Base-by-base conservation (phyloP, 2,797 vertebrate species). In the Myripristis murdjan region DNA sequence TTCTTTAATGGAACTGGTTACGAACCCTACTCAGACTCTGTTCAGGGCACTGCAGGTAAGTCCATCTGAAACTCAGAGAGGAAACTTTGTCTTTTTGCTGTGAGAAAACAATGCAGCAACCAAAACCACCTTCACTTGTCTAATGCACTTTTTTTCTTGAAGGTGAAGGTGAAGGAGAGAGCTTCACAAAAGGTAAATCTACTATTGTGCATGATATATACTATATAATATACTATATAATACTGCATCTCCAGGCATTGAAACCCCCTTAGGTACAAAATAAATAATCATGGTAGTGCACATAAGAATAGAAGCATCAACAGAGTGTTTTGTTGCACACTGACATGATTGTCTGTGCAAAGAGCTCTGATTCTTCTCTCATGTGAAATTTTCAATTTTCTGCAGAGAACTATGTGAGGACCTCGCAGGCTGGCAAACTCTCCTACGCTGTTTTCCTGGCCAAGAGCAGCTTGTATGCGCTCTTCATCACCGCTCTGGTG, bases 381-480 rank as follows among this genome's bases (percentile, higher is more conserved):
- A 46, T 56, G 1, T 46, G 0, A 55, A 55, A 39, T 31, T 65
- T 9, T 78, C 1, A 11, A 33, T 60, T 44, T n/a, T 78, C 31
- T 78, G 12, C 83, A 95, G 94, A 77, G 2, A 1, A 11, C 1
- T 86, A 82, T 18, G 0, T 89, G 31, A 84, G 0, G 35, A 11
- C 49, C 33, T 59, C 68, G 0, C 68, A 80, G 5, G 23, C 0
- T 0, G 84, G 82, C 54, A 93, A 88, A 71, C 47, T 94, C 57
- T 82, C 83, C 47, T 95, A 95, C 49, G 0, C 0, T 0, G 14
- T 90, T 5, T 68, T 94, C 2, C 87, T 94, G 28, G 0, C 35
- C 44, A 95, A 95, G 91, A 90, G 93, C 83, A n/a, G 49, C 54
- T 4, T 92, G 43, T 95, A 94, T 4, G 93, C 90, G 12, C 58